A percentile compares a stretch with the other conserved stretches of the same genome.
Evolutionary conservation across 2,113 vertebrate species (phyloP).

Genomic region (Climacteris rufus): DNA sequence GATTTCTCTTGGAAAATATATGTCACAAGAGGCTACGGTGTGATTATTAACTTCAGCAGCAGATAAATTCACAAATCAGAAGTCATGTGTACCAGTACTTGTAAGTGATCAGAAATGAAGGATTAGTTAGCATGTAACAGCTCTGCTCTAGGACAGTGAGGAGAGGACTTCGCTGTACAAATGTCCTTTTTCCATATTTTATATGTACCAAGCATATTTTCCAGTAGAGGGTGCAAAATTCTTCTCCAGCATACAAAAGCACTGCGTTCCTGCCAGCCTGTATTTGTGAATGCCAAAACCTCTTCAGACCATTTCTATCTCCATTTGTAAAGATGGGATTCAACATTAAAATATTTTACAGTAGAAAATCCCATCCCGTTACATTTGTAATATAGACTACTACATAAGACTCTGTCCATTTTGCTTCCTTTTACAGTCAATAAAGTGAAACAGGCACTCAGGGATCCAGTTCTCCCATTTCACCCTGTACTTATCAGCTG

Average conservation of each 20-base stretch:
- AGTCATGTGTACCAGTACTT: not conserved
- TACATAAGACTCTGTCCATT: not conserved
- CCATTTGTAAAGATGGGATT: not conserved
- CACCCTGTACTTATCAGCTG: not conserved
- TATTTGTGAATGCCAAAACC: not conserved
- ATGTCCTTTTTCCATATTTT: accelerated
- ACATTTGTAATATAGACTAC: not conserved
- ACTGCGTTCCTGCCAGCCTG: not conserved
- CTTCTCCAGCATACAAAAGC: not conserved
- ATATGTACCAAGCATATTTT: not conserved
- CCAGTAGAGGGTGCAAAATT: conserved; percentile 68
- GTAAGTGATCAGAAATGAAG: not conserved
- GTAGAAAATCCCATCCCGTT: not conserved
- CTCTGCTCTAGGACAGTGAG: not conserved
- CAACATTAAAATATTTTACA: not conserved
- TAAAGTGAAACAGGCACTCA: not conserved
- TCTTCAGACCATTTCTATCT: not conserved
- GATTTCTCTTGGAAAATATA: not conserved
- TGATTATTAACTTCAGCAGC: not conserved
- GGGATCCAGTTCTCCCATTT: not conserved
- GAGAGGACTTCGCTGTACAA: not conserved
- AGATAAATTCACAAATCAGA: not conserved
- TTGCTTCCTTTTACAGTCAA: not conserved
- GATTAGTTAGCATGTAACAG: not conserved
- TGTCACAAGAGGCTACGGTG: not conserved